Evolutionary conservation across 2,113 vertebrate species (phyloP).

Genomic region (Protomyctophum bolini): DNA sequence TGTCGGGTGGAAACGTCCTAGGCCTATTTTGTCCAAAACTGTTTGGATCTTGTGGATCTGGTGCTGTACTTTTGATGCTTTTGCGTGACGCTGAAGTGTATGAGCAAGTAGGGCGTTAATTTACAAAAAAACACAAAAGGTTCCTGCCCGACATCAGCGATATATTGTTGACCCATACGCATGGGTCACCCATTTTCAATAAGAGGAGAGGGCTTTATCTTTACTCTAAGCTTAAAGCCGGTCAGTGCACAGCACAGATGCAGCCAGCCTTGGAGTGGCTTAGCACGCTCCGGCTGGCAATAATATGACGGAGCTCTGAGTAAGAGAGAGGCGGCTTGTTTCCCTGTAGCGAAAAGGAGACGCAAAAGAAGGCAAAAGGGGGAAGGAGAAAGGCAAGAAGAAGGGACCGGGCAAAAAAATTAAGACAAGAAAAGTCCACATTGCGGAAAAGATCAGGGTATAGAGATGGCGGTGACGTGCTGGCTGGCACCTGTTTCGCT

Average conservation of each 20-base stretch:
- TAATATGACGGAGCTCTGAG: conserved; percentile 46
- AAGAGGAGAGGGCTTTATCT: no score
- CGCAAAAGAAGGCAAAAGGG: not conserved
- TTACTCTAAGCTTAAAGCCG: not conserved
- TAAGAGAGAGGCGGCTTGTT: conserved; percentile 52
- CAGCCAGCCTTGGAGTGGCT: conserved; percentile 38
- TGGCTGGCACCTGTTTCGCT: conserved; percentile 70
- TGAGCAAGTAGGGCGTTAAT: no score
- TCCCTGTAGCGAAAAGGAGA: conserved; percentile 33
- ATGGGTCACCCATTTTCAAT: no score
- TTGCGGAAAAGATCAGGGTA: not conserved
- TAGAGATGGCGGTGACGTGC: conserved; percentile 31
- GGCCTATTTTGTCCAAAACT: no score
- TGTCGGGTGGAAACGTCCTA: no score
- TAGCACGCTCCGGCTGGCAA: conserved; percentile 58
- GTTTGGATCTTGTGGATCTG: no score
- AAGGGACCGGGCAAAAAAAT: not conserved
- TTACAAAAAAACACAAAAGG: no score
- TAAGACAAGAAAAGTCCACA: no score
- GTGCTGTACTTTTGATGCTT: no score
- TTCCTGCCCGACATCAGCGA: no score
- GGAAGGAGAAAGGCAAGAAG: not conserved
- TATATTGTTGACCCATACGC: no score
- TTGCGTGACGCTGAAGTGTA: no score
- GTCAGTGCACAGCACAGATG: conserved; percentile 27